A percentile compares a stretch with the other conserved stretches of the same genome.
phyloP scores from a whole-genome alignment of 2,113 vertebrate genomes.

The Rhinoderma darwinii region DNA sequence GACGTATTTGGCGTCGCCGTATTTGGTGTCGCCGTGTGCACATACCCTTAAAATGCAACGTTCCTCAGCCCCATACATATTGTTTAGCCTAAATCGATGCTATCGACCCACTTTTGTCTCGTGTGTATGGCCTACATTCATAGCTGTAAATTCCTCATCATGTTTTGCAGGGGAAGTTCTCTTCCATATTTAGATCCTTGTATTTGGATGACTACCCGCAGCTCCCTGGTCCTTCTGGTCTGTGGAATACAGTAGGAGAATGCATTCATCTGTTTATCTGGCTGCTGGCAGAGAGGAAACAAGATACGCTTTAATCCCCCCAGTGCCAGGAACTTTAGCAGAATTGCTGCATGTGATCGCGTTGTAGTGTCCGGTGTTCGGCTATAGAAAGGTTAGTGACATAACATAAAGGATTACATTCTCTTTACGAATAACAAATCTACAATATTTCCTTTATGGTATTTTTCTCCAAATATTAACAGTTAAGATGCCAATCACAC shows the following conservation, averaged over 20 bases:
- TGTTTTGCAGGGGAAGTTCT: too few relatives aligned
- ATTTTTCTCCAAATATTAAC: too few relatives aligned
- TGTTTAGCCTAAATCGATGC: too few relatives aligned
- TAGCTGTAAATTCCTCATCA: too few relatives aligned
- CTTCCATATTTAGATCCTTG: too few relatives aligned
- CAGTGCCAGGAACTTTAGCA: not conserved
- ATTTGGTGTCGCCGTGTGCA: too few relatives aligned
- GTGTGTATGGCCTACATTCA: too few relatives aligned
- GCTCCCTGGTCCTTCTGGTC: not conserved
- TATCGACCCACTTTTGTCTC: too few relatives aligned
- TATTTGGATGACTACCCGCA: not conserved
- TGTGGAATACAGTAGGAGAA: not conserved
- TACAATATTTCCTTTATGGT: not conserved
- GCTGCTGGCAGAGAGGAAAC: not conserved
- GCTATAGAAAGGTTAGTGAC: not conserved
- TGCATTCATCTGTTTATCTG: not conserved
- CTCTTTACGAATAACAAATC: not conserved
- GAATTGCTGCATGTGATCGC: slow-evolving; percentile 24
- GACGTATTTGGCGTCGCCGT: too few relatives aligned
- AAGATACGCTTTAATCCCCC: slow-evolving; percentile 15
- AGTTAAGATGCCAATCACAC: too few relatives aligned
- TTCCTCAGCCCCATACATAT: too few relatives aligned
- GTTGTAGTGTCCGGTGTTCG: not conserved
- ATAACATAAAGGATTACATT: not conserved
- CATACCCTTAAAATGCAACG: too few relatives aligned